A percentile compares a stretch with the other conserved stretches of the same genome.
Evolutionary conservation across 2,113 vertebrate species (phyloP).

Genomic region (Alligator sinensis): DNA sequence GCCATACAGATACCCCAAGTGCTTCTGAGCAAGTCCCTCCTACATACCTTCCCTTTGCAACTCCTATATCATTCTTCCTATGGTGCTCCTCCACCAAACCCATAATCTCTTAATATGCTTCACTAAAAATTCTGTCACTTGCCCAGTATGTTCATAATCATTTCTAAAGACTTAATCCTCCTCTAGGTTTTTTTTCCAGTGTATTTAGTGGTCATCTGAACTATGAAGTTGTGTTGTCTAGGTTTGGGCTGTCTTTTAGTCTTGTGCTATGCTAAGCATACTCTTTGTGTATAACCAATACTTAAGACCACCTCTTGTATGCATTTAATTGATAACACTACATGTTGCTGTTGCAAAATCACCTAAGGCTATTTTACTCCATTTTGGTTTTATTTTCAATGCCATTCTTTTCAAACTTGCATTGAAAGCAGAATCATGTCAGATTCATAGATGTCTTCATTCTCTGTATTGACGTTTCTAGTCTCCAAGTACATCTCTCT

Average conservation of each 20-base stretch:
- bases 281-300: background rate
- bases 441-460: background rate
- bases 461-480: background rate
- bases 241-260: background rate
- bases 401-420: background rate
- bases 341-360: background rate
- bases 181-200: background rate
- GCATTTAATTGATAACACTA: background rate
- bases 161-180: background rate
- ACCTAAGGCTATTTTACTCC: background rate
- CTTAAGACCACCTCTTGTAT: background rate
- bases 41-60: background rate
- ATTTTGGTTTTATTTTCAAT: background rate
- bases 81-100: background rate
- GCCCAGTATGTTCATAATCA: background rate
- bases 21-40: background rate
- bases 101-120: background rate
- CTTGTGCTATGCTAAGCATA: background rate
- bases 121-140: background rate
- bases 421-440: background rate
- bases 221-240: background rate
- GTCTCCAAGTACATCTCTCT: slow-evolving; percentile 79
- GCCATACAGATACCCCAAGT: background rate
- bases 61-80: background rate
- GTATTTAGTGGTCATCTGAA: background rate